Evolutionary conservation across 2,888 invertebrate genomes (phyloP).

Genomic region (Orthosia gothica): DNA sequence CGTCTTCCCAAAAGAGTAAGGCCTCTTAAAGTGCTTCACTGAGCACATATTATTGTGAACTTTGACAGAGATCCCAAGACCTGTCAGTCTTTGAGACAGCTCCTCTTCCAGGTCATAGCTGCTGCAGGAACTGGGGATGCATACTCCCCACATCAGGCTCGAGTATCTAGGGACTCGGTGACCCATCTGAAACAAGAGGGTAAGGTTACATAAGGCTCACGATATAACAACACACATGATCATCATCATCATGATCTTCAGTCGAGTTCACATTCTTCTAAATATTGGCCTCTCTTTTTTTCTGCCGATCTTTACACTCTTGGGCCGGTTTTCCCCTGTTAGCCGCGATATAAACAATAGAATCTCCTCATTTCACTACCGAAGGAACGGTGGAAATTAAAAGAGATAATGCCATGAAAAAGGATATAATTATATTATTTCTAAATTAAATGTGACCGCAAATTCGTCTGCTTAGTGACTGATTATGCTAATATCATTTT

Average conservation of each 20-base stretch:
- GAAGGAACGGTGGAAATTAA: too few relatives aligned
- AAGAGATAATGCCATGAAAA: not conserved
- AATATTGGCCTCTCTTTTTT: too few relatives aligned
- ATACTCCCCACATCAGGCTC: constrained; percentile 91
- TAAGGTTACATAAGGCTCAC: not conserved
- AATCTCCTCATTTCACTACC: not conserved
- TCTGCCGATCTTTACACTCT: too few relatives aligned
- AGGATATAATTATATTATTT: not conserved
- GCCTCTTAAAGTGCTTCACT: constrained; percentile 81
- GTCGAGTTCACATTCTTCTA: not conserved
- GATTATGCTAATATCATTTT: not conserved
- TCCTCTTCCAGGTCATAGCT: constrained; percentile 89
- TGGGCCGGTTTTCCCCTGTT: not conserved
- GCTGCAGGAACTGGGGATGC: constrained; percentile 91
- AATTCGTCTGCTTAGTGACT: not conserved
- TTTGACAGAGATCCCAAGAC: constrained; percentile 81
- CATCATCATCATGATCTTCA: not conserved
- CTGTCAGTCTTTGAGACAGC: constrained; percentile 79
- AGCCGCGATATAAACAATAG: not conserved
- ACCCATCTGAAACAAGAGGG: constrained; percentile 87
- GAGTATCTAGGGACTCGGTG: constrained; percentile 92
- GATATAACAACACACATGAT: too few relatives aligned
- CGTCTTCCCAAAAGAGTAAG: constrained; percentile 87
- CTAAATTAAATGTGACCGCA: not conserved
- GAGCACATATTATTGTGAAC: constrained; percentile 89